Conservation (phyloP, 2,113 vertebrate species). For the Malurus elegans region DNA sequence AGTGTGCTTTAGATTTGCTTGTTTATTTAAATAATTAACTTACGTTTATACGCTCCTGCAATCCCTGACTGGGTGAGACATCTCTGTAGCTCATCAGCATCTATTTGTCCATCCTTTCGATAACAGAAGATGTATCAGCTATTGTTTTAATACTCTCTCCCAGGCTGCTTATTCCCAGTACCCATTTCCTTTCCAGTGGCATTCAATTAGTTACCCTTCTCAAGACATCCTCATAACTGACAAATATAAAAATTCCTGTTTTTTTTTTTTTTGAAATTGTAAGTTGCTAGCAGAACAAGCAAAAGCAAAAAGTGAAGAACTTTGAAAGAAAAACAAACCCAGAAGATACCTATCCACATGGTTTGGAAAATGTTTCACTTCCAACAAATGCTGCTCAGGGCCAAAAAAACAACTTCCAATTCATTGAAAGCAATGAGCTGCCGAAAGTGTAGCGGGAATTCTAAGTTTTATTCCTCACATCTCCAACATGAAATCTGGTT, state of each 20-base stretch:
- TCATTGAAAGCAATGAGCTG: not conserved
- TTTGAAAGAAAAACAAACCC: not conserved
- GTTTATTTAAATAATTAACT: constrained; percentile 57
- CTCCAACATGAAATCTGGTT: not conserved
- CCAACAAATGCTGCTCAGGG: not conserved
- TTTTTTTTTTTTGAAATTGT: fast-evolving
- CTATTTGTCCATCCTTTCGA: constrained; percentile 88
- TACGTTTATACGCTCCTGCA: constrained; percentile 87
- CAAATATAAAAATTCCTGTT: not conserved
- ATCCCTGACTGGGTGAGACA: constrained; percentile 90
- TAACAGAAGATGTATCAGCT: constrained; percentile 42
- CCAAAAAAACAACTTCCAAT: not conserved
- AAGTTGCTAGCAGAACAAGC: not conserved
- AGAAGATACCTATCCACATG: not conserved
- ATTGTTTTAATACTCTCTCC: not conserved
- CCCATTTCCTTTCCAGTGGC: not conserved
- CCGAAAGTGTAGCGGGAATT: not conserved
- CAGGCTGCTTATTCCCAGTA: not conserved
- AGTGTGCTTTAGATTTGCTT: not conserved
- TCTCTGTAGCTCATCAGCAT: constrained; percentile 89
- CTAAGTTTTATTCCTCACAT: not conserved
- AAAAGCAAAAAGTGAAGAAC: not conserved
- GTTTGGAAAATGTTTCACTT: not conserved
- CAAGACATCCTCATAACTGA: not conserved
- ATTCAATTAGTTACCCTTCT: not conserved